Evolutionary conservation across 2,797 vertebrate species (phyloP).

Genomic region (Lithobates pipiens): DNA sequence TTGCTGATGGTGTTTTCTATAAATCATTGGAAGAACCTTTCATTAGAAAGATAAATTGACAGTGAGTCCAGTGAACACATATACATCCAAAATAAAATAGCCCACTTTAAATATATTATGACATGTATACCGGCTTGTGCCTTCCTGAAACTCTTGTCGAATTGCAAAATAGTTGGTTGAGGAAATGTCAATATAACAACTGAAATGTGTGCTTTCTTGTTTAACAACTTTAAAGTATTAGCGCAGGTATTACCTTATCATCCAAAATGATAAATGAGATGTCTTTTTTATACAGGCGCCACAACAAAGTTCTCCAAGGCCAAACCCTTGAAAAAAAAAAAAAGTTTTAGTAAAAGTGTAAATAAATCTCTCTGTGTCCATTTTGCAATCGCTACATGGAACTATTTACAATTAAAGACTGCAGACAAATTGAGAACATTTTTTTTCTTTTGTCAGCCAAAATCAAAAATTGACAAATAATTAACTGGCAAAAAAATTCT

Average conservation of each 20-base stretch:
- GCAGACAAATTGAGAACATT: no score
- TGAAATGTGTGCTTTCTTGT: background rate
- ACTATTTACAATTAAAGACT: no score
- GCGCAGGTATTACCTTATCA: slow-evolving; percentile 38
- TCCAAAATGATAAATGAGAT: slow-evolving; percentile 23
- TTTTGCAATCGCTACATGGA: background rate
- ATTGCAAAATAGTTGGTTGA: background rate
- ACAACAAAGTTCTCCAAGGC: slow-evolving; percentile 36
- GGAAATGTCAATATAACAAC: background rate
- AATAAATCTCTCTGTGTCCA: background rate
- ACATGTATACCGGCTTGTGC: slow-evolving; percentile 1
- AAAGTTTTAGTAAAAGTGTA: slow-evolving; percentile 18
- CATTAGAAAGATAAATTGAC: slow-evolving; percentile 64
- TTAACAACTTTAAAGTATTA: slow-evolving; percentile 5
- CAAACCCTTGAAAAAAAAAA: background rate
- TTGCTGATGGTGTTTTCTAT: slow-evolving; percentile 62
- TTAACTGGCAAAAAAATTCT: no score
- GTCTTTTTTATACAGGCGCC: background rate
- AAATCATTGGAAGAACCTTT: slow-evolving; percentile 65
- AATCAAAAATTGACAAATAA: no score
- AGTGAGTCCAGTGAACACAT: slow-evolving; percentile 32
- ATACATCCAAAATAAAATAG: slow-evolving; percentile 30
- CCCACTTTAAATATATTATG: slow-evolving; percentile 35
- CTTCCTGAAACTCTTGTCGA: slow-evolving; percentile 3
- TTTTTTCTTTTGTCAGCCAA: no score